These are phyloP conservation scores for Zophobas atratus DNA, from an alignment of 1,140 invertebrate genomes.

Conservation along the genomic window DNA sequence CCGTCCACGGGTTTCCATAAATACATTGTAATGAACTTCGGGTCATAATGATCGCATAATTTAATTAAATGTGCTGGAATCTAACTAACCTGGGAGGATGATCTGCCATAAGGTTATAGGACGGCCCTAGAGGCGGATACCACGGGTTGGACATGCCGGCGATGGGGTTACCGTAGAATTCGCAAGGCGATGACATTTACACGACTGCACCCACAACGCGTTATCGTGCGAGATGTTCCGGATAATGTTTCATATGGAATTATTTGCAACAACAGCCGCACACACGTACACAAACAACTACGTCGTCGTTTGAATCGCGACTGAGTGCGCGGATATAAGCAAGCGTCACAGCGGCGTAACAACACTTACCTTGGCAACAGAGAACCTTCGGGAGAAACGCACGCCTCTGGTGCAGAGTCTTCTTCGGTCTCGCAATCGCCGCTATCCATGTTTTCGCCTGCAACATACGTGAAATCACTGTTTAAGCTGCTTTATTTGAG, in stretches of 20 bases:
- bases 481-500: slow-evolving; percentile 14
- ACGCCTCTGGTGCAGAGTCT: slow-evolving; percentile 64
- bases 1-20: slow-evolving; percentile 45
- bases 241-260: slow-evolving; percentile 25
- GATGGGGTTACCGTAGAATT: slow-evolving; percentile 2
- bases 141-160: slow-evolving; percentile 50
- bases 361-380: slow-evolving; percentile 62
- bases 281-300: slow-evolving; percentile 39
- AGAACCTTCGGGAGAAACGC: slow-evolving; percentile 62
- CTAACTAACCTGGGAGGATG: slow-evolving; percentile 58
- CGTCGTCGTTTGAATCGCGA: slow-evolving; percentile 40
- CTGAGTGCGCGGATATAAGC: slow-evolving; percentile 45
- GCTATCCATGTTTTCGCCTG: slow-evolving; percentile 61
- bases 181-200: slow-evolving; percentile 34
- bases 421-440: slow-evolving; percentile 64
- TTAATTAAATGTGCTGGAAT: slow-evolving; percentile 35
- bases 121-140: slow-evolving; percentile 53
- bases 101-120: slow-evolving; percentile 56
- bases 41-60: slow-evolving; percentile 39
- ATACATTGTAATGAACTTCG: slow-evolving; percentile 38
- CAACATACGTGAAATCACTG: slow-evolving; percentile 42
- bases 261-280: slow-evolving; percentile 24
- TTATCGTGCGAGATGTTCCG: background rate
- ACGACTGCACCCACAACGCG: slow-evolving; percentile 9
- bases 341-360: slow-evolving; percentile 46